phyloP scores from a whole-genome alignment of 2,113 vertebrate species.

The Pterocles burchelli region DNA sequence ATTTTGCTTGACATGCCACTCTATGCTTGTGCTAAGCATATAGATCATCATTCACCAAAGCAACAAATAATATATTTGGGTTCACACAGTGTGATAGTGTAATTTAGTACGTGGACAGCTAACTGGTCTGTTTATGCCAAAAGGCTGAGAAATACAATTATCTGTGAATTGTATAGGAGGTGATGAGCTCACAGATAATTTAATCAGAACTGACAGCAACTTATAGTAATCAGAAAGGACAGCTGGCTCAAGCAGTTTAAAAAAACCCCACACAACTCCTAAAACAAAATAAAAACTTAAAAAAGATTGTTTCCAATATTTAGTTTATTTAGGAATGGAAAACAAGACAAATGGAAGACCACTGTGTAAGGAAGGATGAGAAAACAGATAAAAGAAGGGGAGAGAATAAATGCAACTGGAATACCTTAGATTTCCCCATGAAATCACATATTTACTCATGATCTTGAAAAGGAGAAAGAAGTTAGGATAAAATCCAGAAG shows the following conservation, averaged over 20 bases:
- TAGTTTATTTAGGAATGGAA: neutral
- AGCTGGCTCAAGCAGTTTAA: neutral
- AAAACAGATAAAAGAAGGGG: neutral
- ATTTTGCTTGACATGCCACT: neutral
- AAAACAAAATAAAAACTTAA: neutral
- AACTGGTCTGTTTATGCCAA: neutral
- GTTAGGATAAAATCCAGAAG: neutral
- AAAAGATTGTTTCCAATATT: neutral
- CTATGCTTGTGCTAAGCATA: neutral
- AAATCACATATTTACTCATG: neutral
- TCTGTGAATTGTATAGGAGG: neutral
- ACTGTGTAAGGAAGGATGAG: neutral
- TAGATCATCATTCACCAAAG: neutral
- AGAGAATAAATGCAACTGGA: neutral
- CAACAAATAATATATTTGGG: neutral
- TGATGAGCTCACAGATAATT: neutral
- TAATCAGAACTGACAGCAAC: neutral
- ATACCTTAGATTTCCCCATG: neutral
- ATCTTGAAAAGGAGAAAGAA: neutral
- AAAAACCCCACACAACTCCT: too few relatives aligned
- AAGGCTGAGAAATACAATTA: neutral
- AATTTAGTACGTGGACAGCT: neutral
- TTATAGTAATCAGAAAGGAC: neutral
- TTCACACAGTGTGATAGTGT: neutral
- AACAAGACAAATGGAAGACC: neutral